Evolutionary conservation across 1,140 invertebrate genomes (phyloP).

Genomic region (Nasonia longicornis): DNA sequence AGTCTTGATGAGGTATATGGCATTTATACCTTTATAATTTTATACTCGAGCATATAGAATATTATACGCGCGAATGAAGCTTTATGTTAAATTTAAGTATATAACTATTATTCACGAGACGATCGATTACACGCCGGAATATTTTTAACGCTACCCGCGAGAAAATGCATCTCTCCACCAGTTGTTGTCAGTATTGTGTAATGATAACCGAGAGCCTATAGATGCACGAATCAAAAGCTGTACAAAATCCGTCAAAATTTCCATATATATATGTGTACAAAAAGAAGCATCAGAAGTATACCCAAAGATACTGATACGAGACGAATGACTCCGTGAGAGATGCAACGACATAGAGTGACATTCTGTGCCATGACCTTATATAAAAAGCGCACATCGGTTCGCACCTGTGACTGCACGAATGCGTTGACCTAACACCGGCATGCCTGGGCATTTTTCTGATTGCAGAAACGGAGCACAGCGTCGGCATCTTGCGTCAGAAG

Average conservation of each 20-base stretch:
- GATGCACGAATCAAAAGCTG: neutral
- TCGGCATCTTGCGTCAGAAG: slow-evolving; percentile 28
- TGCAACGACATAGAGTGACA: neutral
- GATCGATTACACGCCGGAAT: neutral
- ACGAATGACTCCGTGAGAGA: slow-evolving; percentile 36
- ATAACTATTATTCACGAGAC: neutral
- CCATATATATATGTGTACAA: neutral
- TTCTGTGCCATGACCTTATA: too few species aligned
- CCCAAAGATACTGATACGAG: neutral
- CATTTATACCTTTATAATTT: slow-evolving; percentile 27
- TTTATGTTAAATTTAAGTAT: neutral
- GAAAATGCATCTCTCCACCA: neutral
- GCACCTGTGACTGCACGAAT: neutral
- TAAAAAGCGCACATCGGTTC: neutral
- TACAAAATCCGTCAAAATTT: neutral
- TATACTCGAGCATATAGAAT: neutral
- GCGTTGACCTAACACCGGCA: slow-evolving; percentile 17
- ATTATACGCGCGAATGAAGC: neutral
- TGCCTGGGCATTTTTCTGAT: slow-evolving; percentile 38
- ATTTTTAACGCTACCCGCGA: neutral
- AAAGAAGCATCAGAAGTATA: neutral
- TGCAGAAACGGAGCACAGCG: slow-evolving; percentile 37
- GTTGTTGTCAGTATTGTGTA: too few species aligned
- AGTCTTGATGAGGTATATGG: slow-evolving; percentile 67
- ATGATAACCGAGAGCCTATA: neutral